Base-by-base conservation (phyloP, 2,888 invertebrate species). In the Polymixis flavicincta region DNA sequence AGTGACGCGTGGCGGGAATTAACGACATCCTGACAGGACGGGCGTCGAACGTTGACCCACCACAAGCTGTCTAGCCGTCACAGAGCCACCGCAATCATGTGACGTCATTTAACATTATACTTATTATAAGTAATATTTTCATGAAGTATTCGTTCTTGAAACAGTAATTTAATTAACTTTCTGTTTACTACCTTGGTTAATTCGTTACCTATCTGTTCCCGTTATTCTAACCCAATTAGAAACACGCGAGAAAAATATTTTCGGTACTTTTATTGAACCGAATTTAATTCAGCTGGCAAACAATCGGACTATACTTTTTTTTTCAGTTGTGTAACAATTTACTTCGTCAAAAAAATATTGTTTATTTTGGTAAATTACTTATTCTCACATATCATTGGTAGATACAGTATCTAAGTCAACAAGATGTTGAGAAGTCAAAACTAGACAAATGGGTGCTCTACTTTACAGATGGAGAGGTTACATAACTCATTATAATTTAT, bases 21-120 rank as follows among this genome's bases (percentile, higher is more conserved):
- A 94, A 92, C 90, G 91, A 92, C 93, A 94, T 95, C 95, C 95
- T 95, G 95, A 88, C 93, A 93, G 94, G 94, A 94, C 93, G 92
- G 76, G 87, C 89, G 90, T 87, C 91, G 95, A 92, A 82, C 95
- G 90, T 93, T 95, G 94, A 95, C 94, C 94, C 80, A 89, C 78
- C 86, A 75, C 81, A 77, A 79, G 79, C 78, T 78, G 81, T 78
- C 77, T 74, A 76, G 83, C 68, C 72, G 82, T 76, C 80, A 82
- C 76, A 77, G 69, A 76, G 77, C 72, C 71, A 76, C 73, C 54
- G 85, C 69, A 86, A 78, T 83, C 71, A 52, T 25, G 74, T 88
- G 85, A 88, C 84, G 82, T 85, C 83, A 84, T 69, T 71, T 69
- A 32, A 32, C 67, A 32, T 48, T 64, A 48, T 54, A 72, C 22